Conservation (phyloP, 2,113 vertebrate species). For the Mustelus asterias region DNA sequence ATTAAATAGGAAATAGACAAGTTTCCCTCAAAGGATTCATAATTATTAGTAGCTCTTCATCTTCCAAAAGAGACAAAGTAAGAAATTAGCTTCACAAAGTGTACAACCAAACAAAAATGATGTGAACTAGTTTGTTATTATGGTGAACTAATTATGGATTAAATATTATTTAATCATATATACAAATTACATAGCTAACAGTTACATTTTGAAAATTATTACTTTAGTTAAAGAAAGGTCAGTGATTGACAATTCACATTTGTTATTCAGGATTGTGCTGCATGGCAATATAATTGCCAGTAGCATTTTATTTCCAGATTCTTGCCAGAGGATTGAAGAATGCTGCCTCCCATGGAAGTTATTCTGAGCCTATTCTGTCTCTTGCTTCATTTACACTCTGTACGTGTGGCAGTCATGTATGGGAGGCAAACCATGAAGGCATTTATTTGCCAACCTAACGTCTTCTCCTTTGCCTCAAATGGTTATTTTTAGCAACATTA, state of each 20-base stretch:
- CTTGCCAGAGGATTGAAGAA: not conserved
- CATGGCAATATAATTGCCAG: not conserved
- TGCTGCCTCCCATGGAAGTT: not conserved
- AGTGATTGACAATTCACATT: not conserved
- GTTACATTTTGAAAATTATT: not conserved
- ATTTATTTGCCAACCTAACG: not conserved
- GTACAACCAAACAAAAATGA: not conserved
- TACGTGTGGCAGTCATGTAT: not conserved
- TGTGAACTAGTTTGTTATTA: not conserved
- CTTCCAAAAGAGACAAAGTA: not conserved
- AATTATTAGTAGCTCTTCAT: not conserved
- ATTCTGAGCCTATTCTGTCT: not conserved
- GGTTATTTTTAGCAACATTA: not conserved
- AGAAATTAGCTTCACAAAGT: too few species aligned
- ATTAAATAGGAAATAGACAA: not conserved
- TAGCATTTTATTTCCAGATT: not conserved
- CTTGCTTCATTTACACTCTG: not conserved
- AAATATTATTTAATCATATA: not conserved
- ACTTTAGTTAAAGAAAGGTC: not conserved
- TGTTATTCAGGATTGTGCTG: not conserved
- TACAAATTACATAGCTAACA: not conserved
- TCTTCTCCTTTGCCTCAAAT: not conserved
- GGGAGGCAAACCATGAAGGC: not conserved
- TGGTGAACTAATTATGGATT: not conserved
- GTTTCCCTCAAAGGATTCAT: not conserved